These are phyloP conservation scores for Motacilla tschutschensis DNA, from an alignment of 2,113 vertebrate genomes.

Conservation along the genomic window DNA sequence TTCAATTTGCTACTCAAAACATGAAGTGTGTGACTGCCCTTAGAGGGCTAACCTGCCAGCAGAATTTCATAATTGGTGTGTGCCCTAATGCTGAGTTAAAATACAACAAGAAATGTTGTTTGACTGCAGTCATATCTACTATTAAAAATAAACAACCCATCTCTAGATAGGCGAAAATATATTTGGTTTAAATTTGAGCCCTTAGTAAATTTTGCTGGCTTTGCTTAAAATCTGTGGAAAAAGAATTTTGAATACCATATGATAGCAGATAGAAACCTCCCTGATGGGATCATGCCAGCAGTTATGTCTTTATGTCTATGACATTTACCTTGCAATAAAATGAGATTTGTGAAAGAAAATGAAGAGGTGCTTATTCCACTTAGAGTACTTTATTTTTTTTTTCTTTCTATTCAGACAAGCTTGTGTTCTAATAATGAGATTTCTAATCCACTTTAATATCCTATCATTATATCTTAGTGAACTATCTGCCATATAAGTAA, in stretches of 20 bases:
- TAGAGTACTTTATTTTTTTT: slow-evolving; percentile 25
- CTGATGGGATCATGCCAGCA: slow-evolving; percentile 8
- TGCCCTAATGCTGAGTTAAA: slow-evolving; percentile 34
- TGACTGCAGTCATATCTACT: not conserved
- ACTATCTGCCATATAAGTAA: slow-evolving; percentile 47
- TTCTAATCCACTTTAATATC: slow-evolving; percentile 59
- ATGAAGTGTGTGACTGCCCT: slow-evolving; percentile 57
- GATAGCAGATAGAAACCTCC: slow-evolving; percentile 13
- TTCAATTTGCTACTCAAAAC: slow-evolving; percentile 68
- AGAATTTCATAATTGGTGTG: slow-evolving; percentile 55
- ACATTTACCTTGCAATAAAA: slow-evolving; percentile 47
- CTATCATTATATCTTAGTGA: slow-evolving; percentile 58
- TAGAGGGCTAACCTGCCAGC: slow-evolving; percentile 36
- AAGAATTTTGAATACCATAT: not conserved
- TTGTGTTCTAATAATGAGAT: slow-evolving; percentile 61
- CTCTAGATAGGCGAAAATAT: not conserved
- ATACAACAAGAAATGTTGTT: slow-evolving; percentile 25
- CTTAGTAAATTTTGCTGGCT: not conserved
- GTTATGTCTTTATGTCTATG: slow-evolving; percentile 35
- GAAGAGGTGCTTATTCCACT: slow-evolving; percentile 20
- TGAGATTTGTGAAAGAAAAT: slow-evolving; percentile 55
- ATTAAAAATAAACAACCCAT: slow-evolving; percentile 34
- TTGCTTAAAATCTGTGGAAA: slow-evolving; percentile 13
- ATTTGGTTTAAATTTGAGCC: not conserved
- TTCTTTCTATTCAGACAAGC: not conserved